phyloP scores from a whole-genome alignment of 2,113 vertebrate genomes.

The Chascanopsetta lugubris region DNA sequence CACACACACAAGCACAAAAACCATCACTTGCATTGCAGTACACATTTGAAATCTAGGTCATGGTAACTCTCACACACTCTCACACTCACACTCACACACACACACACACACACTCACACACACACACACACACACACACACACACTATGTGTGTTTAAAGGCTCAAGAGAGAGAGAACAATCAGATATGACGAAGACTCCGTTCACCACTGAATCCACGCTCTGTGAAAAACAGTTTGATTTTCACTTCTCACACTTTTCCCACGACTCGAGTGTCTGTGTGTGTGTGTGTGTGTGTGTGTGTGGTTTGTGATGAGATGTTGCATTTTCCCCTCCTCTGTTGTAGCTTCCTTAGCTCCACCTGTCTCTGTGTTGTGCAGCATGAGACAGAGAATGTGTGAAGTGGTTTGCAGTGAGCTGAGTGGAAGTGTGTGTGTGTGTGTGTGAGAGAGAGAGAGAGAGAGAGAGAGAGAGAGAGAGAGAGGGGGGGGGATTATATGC shows the following conservation, averaged over 20 bases:
- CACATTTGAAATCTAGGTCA: slow-evolving; percentile 70
- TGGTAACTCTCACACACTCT: slow-evolving; percentile 8
- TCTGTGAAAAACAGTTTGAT: slow-evolving; percentile 1
- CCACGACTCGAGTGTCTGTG: neutral
- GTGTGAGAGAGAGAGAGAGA: too few relatives aligned
- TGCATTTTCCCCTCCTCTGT: neutral
- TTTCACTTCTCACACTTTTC: neutral
- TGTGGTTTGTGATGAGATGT: slow-evolving; percentile 9
- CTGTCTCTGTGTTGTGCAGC: neutral
- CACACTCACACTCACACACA: slow-evolving; percentile 16
- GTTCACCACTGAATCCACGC: slow-evolving; percentile 23
- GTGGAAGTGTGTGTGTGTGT: neutral
- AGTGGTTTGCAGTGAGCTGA: neutral
- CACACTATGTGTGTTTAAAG: neutral
- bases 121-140: slow-evolving; percentile 12
- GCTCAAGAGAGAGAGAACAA: slow-evolving; percentile 39
- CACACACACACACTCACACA: slow-evolving; percentile 3
- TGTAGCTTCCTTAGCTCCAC: neutral
- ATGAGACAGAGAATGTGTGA: neutral
- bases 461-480: too few relatives aligned
- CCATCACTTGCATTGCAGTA: slow-evolving; percentile 54
- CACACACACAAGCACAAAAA: slow-evolving; percentile 30
- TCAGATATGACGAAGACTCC: slow-evolving; percentile 57
- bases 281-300: too few relatives aligned
- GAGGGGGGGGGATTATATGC: too few relatives aligned